Percentiles rank a stretch among this genome's conserved stretches.
Conservation (phyloP, 2,113 vertebrate species). For the Fregetta grallaria region DNA sequence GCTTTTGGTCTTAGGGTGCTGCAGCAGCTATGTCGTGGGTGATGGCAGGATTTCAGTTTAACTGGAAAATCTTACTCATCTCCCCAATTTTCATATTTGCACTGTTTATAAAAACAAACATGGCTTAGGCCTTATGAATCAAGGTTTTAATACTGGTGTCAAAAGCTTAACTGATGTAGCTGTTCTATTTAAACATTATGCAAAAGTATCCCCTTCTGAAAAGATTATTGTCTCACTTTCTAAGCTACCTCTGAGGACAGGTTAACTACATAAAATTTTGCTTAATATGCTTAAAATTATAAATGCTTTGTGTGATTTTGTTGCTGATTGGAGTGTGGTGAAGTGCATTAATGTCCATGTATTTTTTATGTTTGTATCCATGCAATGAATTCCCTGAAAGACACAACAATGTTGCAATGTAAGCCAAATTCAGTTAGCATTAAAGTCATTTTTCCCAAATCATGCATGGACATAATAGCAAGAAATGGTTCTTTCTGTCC, state of each 20-base stretch:
- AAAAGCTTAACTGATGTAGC: neutral
- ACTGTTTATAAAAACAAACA: neutral
- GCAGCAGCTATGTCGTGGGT: neutral
- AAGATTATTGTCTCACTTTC: neutral
- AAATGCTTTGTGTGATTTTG: neutral
- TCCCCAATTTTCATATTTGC: neutral
- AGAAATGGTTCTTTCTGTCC: neutral
- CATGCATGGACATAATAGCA: neutral
- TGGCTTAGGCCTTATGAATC: neutral
- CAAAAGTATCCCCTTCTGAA: neutral
- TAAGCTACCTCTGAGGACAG: neutral
- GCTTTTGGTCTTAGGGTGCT: neutral
- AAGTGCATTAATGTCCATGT: neutral
- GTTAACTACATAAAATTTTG: neutral
- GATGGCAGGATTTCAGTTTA: slow-evolving; percentile 1
- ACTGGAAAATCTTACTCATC: neutral
- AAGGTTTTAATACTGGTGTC: neutral
- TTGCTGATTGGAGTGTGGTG: neutral
- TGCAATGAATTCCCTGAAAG: neutral
- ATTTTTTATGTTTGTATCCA: neutral
- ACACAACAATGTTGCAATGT: neutral
- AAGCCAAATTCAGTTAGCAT: neutral
- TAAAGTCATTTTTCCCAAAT: neutral
- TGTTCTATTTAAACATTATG: neutral
- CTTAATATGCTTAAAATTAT: neutral